phyloP scores from a whole-genome alignment of 2,888 invertebrate genomes.

The Hypsopygia costalis region DNA sequence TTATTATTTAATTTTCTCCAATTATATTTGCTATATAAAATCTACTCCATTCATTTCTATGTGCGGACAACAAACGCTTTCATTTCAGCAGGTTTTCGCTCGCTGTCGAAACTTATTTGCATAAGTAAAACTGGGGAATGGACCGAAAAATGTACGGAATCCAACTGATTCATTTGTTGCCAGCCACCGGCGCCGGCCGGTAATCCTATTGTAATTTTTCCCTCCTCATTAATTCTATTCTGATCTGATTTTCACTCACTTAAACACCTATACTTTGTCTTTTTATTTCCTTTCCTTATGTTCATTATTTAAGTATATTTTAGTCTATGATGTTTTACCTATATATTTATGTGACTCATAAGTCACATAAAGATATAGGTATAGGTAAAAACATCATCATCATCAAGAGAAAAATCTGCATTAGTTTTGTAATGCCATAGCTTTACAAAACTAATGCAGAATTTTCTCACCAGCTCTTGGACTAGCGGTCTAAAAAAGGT shows the following conservation, averaged over 20 bases:
- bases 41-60: constrained; percentile 7
- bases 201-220: constrained; percentile 27
- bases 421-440: too few relatives aligned
- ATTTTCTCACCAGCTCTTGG: too few relatives aligned
- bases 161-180: constrained; percentile 29
- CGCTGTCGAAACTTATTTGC: constrained; percentile 70
- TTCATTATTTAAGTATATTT: background rate
- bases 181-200: constrained; percentile 16
- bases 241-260: constrained; percentile 12
- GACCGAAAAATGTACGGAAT: constrained; percentile 54
- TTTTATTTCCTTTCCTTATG: constrained; percentile 1
- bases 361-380: too few relatives aligned
- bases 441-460: too few relatives aligned
- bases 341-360: too few relatives aligned
- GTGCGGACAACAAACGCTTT: constrained; percentile 57
- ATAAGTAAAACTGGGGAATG: constrained; percentile 69
- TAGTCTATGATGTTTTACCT: too few relatives aligned
- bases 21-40: too few relatives aligned
- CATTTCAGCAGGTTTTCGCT: constrained; percentile 55
- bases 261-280: constrained; percentile 4
- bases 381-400: too few relatives aligned
- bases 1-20: too few relatives aligned
- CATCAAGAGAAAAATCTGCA: too few relatives aligned
- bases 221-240: constrained; percentile 25
- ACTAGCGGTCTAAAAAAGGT: too few relatives aligned